A percentile compares a stretch with the other conserved stretches of the same genome.
Conservation (phyloP, 2,888 invertebrate species). For the Watsonalla binaria region DNA sequence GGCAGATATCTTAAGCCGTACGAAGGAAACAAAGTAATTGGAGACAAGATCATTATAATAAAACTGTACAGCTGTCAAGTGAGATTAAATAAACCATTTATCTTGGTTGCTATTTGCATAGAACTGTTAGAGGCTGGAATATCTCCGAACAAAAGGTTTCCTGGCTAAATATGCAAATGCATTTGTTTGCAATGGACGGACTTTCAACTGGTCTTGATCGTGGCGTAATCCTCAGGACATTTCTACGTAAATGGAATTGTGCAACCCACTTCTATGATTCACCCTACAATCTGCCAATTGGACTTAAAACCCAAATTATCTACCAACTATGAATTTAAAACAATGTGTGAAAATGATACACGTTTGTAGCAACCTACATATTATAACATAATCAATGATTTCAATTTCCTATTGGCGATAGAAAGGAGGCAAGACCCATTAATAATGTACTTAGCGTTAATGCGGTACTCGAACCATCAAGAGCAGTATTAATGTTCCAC, state of each 20-base stretch:
- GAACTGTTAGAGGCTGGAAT: neutral
- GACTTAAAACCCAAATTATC: neutral
- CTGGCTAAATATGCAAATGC: conserved; percentile 1
- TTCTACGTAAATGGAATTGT: neutral
- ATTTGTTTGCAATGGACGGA: neutral
- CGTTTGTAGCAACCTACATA: too few relatives aligned
- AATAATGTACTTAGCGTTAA: too few relatives aligned
- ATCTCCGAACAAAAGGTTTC: conserved; percentile 2
- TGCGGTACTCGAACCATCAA: neutral
- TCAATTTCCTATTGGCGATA: too few relatives aligned
- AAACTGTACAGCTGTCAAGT: neutral
- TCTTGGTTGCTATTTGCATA: neutral
- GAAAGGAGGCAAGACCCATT: too few relatives aligned
- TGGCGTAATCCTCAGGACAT: neutral
- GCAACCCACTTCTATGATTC: neutral
- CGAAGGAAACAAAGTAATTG: neutral
- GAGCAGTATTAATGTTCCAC: neutral
- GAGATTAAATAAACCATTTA: conserved; percentile 1
- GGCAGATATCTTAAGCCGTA: neutral
- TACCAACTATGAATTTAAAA: too few relatives aligned
- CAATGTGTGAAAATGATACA: too few relatives aligned
- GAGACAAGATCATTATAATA: neutral
- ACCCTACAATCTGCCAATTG: neutral
- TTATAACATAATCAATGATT: too few relatives aligned
- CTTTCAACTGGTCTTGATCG: neutral